Evolutionary conservation across 1,140 invertebrate species (phyloP).

Genomic region (Saccostrea cuccullata): DNA sequence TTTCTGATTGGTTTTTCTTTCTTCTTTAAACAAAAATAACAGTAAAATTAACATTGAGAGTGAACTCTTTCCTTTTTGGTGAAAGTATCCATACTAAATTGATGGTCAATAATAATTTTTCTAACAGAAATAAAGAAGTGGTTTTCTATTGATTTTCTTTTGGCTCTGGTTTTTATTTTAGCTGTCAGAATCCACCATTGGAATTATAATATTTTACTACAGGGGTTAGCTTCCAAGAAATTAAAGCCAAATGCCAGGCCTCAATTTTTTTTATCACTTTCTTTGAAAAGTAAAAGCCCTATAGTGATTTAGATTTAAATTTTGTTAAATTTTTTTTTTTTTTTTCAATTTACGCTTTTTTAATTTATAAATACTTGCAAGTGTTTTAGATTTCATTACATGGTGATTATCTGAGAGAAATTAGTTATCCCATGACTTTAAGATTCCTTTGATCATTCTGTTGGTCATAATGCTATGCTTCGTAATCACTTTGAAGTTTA

Average conservation of each 20-base stretch:
- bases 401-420: not conserved
- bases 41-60: not conserved
- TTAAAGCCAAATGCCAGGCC: not conserved
- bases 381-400: not conserved
- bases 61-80: not conserved
- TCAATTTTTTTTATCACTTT: not conserved
- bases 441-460: conserved; percentile 4
- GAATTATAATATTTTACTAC: conserved; percentile 3
- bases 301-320: not conserved
- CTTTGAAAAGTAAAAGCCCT: not conserved
- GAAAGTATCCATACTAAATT: conserved; percentile 13
- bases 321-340: not conserved
- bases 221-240: not conserved
- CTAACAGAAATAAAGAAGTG: conserved; percentile 9
- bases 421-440: not conserved
- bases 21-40: not conserved
- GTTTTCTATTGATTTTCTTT: conserved; percentile 15
- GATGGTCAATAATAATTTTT: conserved; percentile 35
- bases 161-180: conserved; percentile 14
- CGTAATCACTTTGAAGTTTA: conserved; percentile 20
- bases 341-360: not conserved
- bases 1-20: not conserved
- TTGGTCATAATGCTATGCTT: conserved; percentile 18
- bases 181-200: not conserved
- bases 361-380: not conserved